Evolutionary conservation across 2,797 vertebrate genomes (phyloP).

Genomic region (Rhabdophis nuchalis): DNA sequence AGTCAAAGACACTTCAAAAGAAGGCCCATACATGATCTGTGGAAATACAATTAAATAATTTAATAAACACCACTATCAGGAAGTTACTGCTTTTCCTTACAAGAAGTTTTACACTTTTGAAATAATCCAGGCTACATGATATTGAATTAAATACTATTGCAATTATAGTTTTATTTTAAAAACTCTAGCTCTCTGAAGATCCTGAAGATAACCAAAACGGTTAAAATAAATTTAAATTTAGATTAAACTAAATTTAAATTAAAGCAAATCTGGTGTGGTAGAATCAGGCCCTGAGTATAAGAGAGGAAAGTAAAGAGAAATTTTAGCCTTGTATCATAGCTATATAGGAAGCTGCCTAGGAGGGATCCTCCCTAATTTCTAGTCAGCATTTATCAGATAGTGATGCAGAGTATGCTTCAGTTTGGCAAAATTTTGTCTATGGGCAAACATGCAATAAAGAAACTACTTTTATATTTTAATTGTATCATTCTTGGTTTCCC

Average conservation of each 20-base stretch:
- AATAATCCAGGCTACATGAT: conserved; percentile 53
- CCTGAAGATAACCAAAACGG: conserved; percentile 67
- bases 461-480: background rate
- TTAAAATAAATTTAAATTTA: background rate
- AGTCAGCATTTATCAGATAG: background rate
- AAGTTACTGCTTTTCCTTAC: conserved; percentile 69
- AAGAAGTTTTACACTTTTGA: conserved; percentile 68
- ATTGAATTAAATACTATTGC: conserved; percentile 57
- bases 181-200: conserved; percentile 75
- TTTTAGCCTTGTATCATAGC: background rate
- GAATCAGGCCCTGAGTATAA: too few species aligned
- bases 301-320: background rate
- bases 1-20: conserved; percentile 11
- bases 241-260: background rate
- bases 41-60: conserved; percentile 18
- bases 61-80: conserved; percentile 54
- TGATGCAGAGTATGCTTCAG: background rate
- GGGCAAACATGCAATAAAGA: background rate
- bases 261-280: background rate
- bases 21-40: conserved; percentile 32
- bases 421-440: background rate
- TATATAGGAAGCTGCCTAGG: background rate
- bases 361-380: background rate
- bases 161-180: conserved; percentile 71
- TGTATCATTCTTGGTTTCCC: background rate